Evolutionary conservation across 2,888 invertebrate species (phyloP), one percentile per base, ranked within the genome.

Genomic region (Mimumesa dahlbomi): DNA sequence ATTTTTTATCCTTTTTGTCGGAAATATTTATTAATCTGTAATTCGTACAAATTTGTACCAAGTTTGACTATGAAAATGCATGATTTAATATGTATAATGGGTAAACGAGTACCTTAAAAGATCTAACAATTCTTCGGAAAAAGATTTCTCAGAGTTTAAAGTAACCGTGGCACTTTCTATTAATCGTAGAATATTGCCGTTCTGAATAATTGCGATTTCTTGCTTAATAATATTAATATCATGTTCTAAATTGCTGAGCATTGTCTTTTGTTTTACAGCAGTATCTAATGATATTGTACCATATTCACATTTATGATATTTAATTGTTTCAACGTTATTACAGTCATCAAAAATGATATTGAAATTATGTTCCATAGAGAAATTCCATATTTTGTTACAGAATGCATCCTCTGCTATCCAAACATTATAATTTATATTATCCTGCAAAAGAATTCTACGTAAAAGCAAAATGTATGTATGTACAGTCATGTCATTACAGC

Each of bases 351-450:
- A 75, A 21, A 79, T 19, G 14, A 9, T 4, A 1, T 29, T 40
- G 48, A 81, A 82, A 59, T 85, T 52, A 25, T 85, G 82, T 42
- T 73, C 29, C 0, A 11, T 21, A 1, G 79, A 72, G 46, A 84
- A 84, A 29, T 76, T 56, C 83, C 84, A 84, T 6, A 79, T 56
- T 56, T 74, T 25, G 5, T 81, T 68, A 52, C 82, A 84, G 38
- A 67, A 65, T 22, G 61, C n/a, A 52, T 75, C 69, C 63, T 81
- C 64, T 13, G 31, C 54, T 3, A 18, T 53, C 80, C 82, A 82
- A 7, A 81, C 73, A 67, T 73, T 43, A 22, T 68, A 46, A 29
- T 82, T 75, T 54, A 82, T 50, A 53, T 79, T 66, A 7, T 83
- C 73, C 85, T 85, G 40, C 18, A 49, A 49, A 65, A 16, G n/a